These are phyloP conservation scores for Dreissena polymorpha DNA, from an alignment of 1,140 invertebrate species.

Conservation along the genomic window DNA sequence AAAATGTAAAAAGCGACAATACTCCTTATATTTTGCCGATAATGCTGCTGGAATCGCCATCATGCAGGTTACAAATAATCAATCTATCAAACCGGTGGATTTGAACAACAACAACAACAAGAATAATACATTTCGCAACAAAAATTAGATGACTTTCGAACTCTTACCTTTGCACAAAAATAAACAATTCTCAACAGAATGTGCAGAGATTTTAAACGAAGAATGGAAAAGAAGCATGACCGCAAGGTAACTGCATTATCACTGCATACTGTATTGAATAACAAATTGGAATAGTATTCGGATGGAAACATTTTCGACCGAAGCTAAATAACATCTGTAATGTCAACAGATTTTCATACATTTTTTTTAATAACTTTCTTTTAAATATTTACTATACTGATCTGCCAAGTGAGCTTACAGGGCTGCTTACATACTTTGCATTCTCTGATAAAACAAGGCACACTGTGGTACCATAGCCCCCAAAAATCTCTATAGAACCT, in stretches of 20 bases:
- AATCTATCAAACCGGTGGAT: too few relatives aligned
- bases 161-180: conserved; percentile 67
- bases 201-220: conserved; percentile 70
- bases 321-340: background rate
- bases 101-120: too few relatives aligned
- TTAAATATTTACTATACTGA: too few relatives aligned
- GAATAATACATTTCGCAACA: too few relatives aligned
- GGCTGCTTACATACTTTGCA: too few relatives aligned
- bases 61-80: too few relatives aligned
- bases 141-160: conserved; percentile 39
- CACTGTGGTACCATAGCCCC: too few relatives aligned
- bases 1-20: background rate
- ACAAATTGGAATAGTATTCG: background rate
- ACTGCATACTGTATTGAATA: background rate
- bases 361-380: too few relatives aligned
- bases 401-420: too few relatives aligned
- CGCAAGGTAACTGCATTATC: conserved; percentile 63
- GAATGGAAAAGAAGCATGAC: conserved; percentile 74
- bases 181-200: conserved; percentile 62
- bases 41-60: background rate
- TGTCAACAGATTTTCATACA: too few relatives aligned
- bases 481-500: too few relatives aligned
- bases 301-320: background rate
- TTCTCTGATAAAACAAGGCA: too few relatives aligned
- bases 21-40: conserved; percentile 44